phyloP scores from a whole-genome alignment of 2,888 invertebrate genomes.

The Tipula helvola region DNA sequence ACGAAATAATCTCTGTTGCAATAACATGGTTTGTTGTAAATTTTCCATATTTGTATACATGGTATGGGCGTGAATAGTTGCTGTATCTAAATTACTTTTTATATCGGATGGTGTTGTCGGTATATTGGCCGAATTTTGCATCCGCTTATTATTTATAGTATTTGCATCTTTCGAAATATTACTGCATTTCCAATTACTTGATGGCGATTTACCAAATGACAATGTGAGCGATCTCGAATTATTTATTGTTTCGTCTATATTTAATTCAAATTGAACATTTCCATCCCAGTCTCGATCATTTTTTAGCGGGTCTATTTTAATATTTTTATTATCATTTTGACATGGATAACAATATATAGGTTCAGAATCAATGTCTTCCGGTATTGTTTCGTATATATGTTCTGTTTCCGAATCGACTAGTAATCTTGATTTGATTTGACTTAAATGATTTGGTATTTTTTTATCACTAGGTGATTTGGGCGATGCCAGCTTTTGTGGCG shows the following conservation, averaged over 20 bases:
- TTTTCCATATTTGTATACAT: slow-evolving; percentile 60
- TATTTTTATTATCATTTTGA: background rate
- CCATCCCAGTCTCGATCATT: background rate
- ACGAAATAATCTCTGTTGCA: slow-evolving; percentile 52
- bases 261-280: background rate
- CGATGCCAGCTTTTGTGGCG: slow-evolving; percentile 24
- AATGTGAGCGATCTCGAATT: background rate
- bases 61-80: slow-evolving; percentile 39
- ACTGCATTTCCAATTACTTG: background rate
- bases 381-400: slow-evolving; percentile 54
- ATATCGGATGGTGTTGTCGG: background rate
- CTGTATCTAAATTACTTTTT: background rate
- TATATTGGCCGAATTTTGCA: background rate
- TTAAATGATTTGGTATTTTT: slow-evolving; percentile 5
- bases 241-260: background rate
- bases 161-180: background rate
- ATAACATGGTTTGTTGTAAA: slow-evolving; percentile 51
- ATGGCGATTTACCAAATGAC: background rate
- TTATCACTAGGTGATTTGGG: slow-evolving; percentile 21
- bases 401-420: slow-evolving; percentile 41
- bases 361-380: slow-evolving; percentile 45
- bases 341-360: slow-evolving; percentile 48
- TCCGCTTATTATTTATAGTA: background rate
- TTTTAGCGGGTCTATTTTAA: background rate
- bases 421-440: background rate